Percentiles rank a stretch among this genome's conserved stretches.
phyloP scores from a whole-genome alignment of 1,140 invertebrate genomes.

The Calephelis nemesis region DNA sequence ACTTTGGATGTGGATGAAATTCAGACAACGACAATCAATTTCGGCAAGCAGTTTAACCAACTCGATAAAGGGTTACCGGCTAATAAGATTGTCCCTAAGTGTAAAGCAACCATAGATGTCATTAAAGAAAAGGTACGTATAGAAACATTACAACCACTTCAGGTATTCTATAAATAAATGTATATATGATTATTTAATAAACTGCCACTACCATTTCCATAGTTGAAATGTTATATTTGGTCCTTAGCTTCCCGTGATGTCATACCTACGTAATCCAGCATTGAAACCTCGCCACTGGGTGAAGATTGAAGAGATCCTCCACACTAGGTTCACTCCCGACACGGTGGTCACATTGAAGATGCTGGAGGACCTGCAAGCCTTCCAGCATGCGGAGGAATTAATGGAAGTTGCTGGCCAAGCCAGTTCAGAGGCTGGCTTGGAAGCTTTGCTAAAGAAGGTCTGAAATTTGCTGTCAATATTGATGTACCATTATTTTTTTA shows the following conservation, averaged over 20 bases:
- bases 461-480: not conserved
- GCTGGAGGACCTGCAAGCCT: constrained; percentile 86
- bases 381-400: constrained; percentile 85
- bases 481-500: no score
- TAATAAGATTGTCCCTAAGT: constrained; percentile 86
- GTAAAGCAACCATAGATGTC: constrained; percentile 87
- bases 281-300: constrained; percentile 90
- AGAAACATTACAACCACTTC: no score
- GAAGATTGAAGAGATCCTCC: constrained; percentile 87
- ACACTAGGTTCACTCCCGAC: constrained; percentile 85
- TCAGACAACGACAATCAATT: constrained; percentile 82
- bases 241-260: constrained; percentile 84
- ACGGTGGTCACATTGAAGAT: constrained; percentile 82
- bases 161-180: no score
- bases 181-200: no score
- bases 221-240: no score
- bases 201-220: no score
- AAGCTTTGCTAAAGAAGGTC: constrained; percentile 88
- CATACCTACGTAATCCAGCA: constrained; percentile 87
- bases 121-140: constrained; percentile 85
- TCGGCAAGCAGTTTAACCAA: constrained; percentile 85
- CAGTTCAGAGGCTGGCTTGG: constrained; percentile 90
- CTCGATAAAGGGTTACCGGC: constrained; percentile 88
- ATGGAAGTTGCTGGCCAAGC: constrained; percentile 92
- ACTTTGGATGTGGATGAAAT: constrained; percentile 86